A percentile compares a stretch with the other conserved stretches of the same genome.
Conservation (phyloP, 2,888 invertebrate genomes). For the Thelaira solivaga region DNA sequence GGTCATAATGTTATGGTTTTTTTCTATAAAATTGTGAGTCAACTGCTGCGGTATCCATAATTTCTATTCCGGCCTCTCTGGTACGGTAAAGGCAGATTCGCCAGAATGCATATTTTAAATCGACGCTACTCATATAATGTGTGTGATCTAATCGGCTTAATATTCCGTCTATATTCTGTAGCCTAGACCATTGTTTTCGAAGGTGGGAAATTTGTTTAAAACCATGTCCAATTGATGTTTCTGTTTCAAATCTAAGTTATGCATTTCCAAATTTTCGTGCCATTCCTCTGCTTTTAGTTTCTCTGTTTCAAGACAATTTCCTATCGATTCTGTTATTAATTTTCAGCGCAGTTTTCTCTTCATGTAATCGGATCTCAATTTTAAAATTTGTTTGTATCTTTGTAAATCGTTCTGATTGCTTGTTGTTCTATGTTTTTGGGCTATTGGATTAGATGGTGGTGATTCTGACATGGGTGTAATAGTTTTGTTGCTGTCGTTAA, state of each 20-base stretch:
- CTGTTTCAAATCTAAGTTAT: no score
- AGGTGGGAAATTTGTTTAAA: not conserved
- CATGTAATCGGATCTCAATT: no score
- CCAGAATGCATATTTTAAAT: not conserved
- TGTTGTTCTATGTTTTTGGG: no score
- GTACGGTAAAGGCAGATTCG: not conserved
- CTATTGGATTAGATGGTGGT: no score
- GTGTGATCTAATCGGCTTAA: not conserved
- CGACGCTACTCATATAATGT: not conserved
- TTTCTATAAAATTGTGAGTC: not conserved
- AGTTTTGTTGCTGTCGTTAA: no score
- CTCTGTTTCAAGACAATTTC: not conserved
- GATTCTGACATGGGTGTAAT: no score
- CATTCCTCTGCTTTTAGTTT: not conserved
- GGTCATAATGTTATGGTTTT: not conserved
- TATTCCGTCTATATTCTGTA: not conserved
- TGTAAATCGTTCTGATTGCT: no score
- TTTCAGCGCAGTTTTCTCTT: no score
- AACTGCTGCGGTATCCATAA: not conserved
- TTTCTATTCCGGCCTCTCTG: not conserved
- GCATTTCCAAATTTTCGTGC: no score
- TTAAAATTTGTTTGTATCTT: no score
- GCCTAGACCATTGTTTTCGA: not conserved
- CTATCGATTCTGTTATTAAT: no score
- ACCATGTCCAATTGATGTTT: no score